These are phyloP conservation scores for Varanus salvator DNA, from an alignment of 2,113 vertebrate genomes.

Conservation along the genomic window DNA sequence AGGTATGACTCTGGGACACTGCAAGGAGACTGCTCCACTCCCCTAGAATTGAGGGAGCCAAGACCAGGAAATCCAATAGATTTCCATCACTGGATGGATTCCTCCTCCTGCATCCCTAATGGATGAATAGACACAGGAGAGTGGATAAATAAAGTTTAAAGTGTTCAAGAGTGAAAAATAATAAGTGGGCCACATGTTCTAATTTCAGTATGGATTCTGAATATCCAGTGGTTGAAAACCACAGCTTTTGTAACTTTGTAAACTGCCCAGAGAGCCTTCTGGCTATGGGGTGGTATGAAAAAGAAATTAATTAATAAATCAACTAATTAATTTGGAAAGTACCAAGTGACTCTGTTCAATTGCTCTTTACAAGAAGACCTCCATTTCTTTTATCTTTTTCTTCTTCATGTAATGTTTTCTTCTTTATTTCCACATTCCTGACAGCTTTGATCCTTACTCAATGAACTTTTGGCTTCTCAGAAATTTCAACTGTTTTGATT, in stretches of 20 bases:
- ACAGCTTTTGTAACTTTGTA: too few species aligned
- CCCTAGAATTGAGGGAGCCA: too few species aligned
- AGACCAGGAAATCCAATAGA: too few species aligned
- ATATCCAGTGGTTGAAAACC: neutral
- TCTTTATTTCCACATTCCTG: slow-evolving; percentile 18
- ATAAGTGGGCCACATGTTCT: neutral
- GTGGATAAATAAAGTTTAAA: neutral
- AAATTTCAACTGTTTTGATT: slow-evolving; percentile 2
- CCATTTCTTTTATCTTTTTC: slow-evolving; percentile 32
- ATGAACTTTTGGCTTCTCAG: neutral
- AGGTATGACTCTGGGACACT: too few species aligned
- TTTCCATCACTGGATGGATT: too few species aligned
- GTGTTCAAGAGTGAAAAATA: neutral
- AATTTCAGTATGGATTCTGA: neutral
- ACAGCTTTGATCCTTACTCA: slow-evolving; percentile 16
- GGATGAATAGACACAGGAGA: neutral
- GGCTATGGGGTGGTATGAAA: too few species aligned
- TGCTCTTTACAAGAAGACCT: neutral
- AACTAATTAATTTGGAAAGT: neutral
- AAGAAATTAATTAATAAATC: too few species aligned
- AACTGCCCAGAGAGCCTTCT: too few species aligned
- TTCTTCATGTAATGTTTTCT: neutral
- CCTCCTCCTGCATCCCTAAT: too few species aligned
- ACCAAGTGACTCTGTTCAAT: neutral
- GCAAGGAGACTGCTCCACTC: too few species aligned